Base-by-base conservation (phyloP, 2,888 invertebrate species). In the Shargacucullia verbasci region DNA sequence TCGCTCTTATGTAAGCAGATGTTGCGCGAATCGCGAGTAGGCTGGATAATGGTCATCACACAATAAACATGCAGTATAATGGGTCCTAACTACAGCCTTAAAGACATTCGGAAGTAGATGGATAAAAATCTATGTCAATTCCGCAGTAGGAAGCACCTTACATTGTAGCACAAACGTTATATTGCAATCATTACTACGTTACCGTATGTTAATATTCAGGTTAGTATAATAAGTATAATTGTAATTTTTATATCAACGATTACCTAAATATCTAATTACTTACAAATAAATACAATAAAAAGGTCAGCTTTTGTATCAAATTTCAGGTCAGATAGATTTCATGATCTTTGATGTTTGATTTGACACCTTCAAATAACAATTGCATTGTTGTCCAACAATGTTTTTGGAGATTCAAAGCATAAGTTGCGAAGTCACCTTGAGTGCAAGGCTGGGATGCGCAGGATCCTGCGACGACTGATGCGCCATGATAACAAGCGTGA, bases 401-500 rank as follows among this genome's bases (percentile, higher is more conserved):
- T 40, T 40, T 44, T 64, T 58, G 29, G 46, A 54, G 33, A 34
- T 48, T 27, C 37, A 20, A 53, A 53, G 45, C 33, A 35, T 44
- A 59, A 33, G 50, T 45, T 44, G 43, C 20, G 33, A 34, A 56
- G 37, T 72, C 29, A 59, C 68, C 71, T 74, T 72, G 67, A 54
- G 27, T 35, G 50, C 25, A 25, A 40, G 9, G 53, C 50, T 40
- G 53, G 58, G 20, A 4, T 20, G 20, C 20, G 60, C 47, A 43
- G 57, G 55, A 61, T 64, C 59, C 55, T 43, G 39, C 59, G 66
- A 39, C 48, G 39, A 70, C 55, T 39, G 67, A 76, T 69, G 70
- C 58, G 50, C 58, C 35, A 29, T 47, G 67, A 76, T 63, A 76
- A 58, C 55, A 60, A 61, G 53, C 76, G 74, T 76, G 74, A 50